Evolutionary conservation across 1,140 invertebrate genomes (phyloP).

Genomic region (Mactra quadrangularis): DNA sequence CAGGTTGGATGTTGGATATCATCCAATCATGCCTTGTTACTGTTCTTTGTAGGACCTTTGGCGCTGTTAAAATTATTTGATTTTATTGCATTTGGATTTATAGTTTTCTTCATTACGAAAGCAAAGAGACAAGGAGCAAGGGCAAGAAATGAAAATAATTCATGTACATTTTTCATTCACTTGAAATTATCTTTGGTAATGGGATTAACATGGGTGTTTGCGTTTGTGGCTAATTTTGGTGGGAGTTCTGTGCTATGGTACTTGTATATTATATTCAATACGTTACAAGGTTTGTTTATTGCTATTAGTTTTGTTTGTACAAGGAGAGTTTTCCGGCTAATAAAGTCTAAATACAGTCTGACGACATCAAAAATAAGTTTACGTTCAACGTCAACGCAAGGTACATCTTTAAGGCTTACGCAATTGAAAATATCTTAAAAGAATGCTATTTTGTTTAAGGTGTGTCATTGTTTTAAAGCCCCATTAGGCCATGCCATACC

Average conservation of each 20-base stretch:
- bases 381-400: not conserved
- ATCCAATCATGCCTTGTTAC: constrained; percentile 66
- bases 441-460: too few relatives aligned
- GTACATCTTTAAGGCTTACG: too few relatives aligned
- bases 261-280: constrained; percentile 66
- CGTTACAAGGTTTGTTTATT: constrained; percentile 69
- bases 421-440: too few relatives aligned
- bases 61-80: constrained; percentile 77
- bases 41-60: constrained; percentile 80
- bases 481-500: too few relatives aligned
- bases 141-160: constrained; percentile 42
- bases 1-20: constrained; percentile 83
- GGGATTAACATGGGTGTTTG: constrained; percentile 81
- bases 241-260: constrained; percentile 60
- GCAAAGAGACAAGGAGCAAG: constrained; percentile 37
- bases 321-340: constrained; percentile 38
- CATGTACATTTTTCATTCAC: constrained; percentile 83
- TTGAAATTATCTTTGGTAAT: constrained; percentile 83
- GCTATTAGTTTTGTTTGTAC: constrained; percentile 63
- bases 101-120: constrained; percentile 84
- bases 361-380: not conserved
- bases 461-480: too few relatives aligned
- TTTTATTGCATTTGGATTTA: constrained; percentile 75
- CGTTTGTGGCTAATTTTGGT: constrained; percentile 70
- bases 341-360: not conserved